Evolutionary conservation across 2,113 vertebrate genomes (phyloP).

Genomic region (Thamnaconus septentrionalis): DNA sequence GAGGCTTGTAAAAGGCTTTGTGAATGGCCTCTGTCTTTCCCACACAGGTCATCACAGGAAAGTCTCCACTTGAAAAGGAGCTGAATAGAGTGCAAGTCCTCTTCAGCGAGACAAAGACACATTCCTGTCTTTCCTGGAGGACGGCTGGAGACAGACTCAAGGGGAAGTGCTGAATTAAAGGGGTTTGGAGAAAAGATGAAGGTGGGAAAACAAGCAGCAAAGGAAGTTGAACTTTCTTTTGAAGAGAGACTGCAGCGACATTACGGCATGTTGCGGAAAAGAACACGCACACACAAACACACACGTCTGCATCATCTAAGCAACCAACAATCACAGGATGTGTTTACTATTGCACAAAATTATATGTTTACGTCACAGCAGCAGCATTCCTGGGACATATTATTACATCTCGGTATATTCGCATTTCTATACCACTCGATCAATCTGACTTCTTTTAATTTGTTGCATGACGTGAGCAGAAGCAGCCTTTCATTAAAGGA

Average conservation of each 20-base stretch:
- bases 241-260: no score
- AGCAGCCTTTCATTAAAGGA: slow-evolving; percentile 1
- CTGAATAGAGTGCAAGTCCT: slow-evolving; percentile 30
- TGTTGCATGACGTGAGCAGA: slow-evolving; percentile 22
- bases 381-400: no score
- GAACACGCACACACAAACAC: no score
- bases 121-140: slow-evolving; percentile 41
- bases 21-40: slow-evolving; percentile 61
- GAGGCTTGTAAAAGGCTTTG: slow-evolving; percentile 50
- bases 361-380: no score
- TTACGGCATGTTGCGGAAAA: no score
- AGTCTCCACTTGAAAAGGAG: slow-evolving; percentile 55
- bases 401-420: slow-evolving; percentile 11
- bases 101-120: slow-evolving; percentile 38
- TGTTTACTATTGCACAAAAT: no score
- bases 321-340: no score
- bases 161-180: neutral
- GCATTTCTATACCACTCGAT: slow-evolving; percentile 47
- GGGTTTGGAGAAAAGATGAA: neutral
- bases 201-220: neutral
- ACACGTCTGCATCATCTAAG: no score
- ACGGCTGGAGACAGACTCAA: slow-evolving; percentile 12
- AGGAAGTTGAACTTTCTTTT: no score
- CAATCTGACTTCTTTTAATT: slow-evolving; percentile 33
- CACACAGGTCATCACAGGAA: slow-evolving; percentile 56